Percentiles rank a stretch among this genome's conserved stretches.
Evolutionary conservation across 2,113 vertebrate genomes (phyloP).

Genomic region (Pycnonotus jocosus): DNA sequence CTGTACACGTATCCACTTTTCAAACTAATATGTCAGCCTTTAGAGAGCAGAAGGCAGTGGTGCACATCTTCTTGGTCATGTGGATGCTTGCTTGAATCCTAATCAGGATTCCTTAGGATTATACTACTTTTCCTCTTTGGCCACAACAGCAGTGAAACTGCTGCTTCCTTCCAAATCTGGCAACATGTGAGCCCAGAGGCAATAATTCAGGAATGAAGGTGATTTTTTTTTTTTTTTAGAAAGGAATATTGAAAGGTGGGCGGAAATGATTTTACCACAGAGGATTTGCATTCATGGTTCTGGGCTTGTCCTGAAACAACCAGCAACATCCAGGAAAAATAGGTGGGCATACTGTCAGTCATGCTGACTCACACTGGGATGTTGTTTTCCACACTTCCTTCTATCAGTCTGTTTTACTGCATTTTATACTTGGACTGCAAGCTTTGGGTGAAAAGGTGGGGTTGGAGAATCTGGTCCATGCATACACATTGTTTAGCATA

Average conservation of each 20-base stretch:
- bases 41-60: background rate
- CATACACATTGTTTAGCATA: background rate
- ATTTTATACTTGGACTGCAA: background rate
- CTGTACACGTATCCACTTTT: background rate
- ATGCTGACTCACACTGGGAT: background rate
- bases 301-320: background rate
- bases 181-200: background rate
- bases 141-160: background rate
- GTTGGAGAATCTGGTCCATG: background rate
- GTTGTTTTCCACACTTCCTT: background rate
- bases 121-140: background rate
- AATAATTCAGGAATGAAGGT: background rate
- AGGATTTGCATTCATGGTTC: background rate
- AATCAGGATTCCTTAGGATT: background rate
- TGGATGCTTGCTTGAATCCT: background rate
- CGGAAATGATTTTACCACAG: background rate
- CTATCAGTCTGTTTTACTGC: background rate
- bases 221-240: background rate
- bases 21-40: background rate
- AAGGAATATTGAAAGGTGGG: background rate
- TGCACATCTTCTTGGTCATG: background rate
- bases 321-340: slow-evolving; percentile 14
- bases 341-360: background rate
- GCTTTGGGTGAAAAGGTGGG: background rate
- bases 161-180: background rate